A percentile compares a stretch with the other conserved stretches of the same genome.
These are phyloP conservation scores for Ceratosolen solmsi DNA, from an alignment of 1,140 invertebrate species.

Conservation along the genomic window DNA sequence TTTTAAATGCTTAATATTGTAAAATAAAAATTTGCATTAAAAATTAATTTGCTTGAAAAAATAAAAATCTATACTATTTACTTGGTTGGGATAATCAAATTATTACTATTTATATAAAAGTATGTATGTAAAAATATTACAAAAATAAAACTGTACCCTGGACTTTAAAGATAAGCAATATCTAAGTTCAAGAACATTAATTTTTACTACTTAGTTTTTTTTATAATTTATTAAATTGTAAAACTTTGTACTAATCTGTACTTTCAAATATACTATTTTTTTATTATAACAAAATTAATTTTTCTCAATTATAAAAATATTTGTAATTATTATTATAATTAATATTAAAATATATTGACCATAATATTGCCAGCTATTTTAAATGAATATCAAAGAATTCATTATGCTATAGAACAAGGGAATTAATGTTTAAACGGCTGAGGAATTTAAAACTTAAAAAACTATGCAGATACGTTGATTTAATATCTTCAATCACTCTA, in stretches of 20 bases:
- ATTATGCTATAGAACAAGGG: not conserved
- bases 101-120: not conserved
- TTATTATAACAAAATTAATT: not conserved
- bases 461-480: not conserved
- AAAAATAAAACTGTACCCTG: not conserved
- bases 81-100: not conserved
- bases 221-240: not conserved
- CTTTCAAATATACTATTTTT: not conserved
- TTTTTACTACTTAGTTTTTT: not conserved
- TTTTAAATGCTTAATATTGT: too few species aligned
- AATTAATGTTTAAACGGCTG: not conserved
- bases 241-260: not conserved
- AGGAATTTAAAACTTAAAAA: not conserved
- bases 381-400: conserved; percentile 1
- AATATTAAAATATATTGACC: not conserved
- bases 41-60: too few species aligned
- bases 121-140: not conserved
- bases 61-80: too few species aligned
- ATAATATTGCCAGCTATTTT: not conserved
- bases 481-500: too few species aligned
- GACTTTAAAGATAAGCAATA: not conserved
- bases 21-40: too few species aligned
- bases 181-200: not conserved
- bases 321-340: not conserved
- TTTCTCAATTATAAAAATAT: not conserved